A percentile compares a stretch with the other conserved stretches of the same genome.
Evolutionary conservation across 2,113 vertebrate species (phyloP).

Genomic region (Eclectus roratus): DNA sequence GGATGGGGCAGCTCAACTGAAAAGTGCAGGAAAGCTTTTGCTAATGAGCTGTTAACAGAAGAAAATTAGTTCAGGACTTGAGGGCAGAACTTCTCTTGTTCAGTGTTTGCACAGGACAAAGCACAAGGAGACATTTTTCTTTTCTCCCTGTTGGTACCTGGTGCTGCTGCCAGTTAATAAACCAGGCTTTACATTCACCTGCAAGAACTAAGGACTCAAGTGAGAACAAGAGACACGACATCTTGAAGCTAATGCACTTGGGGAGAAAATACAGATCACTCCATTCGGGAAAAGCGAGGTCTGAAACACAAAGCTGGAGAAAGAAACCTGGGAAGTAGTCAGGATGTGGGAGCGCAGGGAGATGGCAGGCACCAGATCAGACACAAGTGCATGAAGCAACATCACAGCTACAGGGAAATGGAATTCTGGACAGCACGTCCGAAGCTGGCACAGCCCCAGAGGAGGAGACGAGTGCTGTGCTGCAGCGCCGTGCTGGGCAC

Average conservation of each 20-base stretch:
- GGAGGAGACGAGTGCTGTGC: not conserved
- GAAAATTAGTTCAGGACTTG: slow-evolving; percentile 34
- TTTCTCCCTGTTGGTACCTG: not conserved
- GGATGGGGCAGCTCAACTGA: not conserved
- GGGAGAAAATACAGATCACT: not conserved
- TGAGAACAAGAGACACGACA: not conserved
- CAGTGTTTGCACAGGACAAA: not conserved
- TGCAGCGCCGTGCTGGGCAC: not conserved
- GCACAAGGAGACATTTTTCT: not conserved
- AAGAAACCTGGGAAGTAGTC: not conserved
- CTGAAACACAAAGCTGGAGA: not conserved
- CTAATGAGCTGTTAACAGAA: slow-evolving; percentile 20
- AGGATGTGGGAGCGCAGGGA: not conserved
- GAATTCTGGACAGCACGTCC: not conserved
- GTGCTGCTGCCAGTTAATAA: not conserved
- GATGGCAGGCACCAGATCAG: not conserved
- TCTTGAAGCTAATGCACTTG: not conserved
- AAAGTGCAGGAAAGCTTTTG: not conserved
- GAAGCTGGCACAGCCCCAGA: not conserved
- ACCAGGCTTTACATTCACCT: not conserved
- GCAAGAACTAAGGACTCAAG: not conserved
- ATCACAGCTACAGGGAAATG: not conserved
- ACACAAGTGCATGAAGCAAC: not conserved
- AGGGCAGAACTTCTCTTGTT: slow-evolving; percentile 17
- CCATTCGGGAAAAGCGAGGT: not conserved